These are phyloP conservation scores for Cheilosia vernalis DNA, from an alignment of 2,888 invertebrate genomes.

Conservation along the genomic window DNA sequence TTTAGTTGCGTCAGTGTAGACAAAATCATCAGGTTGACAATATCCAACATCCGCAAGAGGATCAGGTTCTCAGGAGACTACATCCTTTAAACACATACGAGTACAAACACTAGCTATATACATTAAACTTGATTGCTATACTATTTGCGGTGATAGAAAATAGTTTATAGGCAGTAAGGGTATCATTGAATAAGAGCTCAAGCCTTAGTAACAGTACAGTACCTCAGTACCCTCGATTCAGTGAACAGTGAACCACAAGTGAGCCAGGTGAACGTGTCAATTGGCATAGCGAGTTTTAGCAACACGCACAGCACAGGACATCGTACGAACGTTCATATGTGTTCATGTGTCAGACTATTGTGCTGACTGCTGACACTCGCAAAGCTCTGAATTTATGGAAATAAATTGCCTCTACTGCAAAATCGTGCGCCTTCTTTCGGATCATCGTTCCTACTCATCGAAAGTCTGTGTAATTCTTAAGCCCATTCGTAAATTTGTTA, in stretches of 20 bases:
- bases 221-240: not conserved
- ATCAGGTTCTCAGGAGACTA: no score
- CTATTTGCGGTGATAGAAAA: slow-evolving; percentile 8
- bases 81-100: not conserved
- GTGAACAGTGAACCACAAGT: slow-evolving; percentile 1
- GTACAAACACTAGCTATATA: no score
- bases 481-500: slow-evolving; percentile 56
- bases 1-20: slow-evolving; percentile 2
- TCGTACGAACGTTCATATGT: not conserved
- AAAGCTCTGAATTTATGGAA: slow-evolving; percentile 67
- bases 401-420: slow-evolving; percentile 49
- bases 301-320: slow-evolving; percentile 28
- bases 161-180: slow-evolving; percentile 8
- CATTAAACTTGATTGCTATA: slow-evolving; percentile 29
- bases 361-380: slow-evolving; percentile 62
- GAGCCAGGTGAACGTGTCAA: slow-evolving; percentile 31
- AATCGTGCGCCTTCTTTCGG: slow-evolving; percentile 43
- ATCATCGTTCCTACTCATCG: slow-evolving; percentile 12
- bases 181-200: not conserved
- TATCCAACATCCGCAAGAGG: slow-evolving; percentile 15
- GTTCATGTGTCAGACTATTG: slow-evolving; percentile 51
- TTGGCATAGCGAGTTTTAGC: slow-evolving; percentile 25
- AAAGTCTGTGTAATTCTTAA: slow-evolving; percentile 48
- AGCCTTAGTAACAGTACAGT: not conserved
- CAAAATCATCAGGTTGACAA: slow-evolving; percentile 36